phyloP scores from a whole-genome alignment of 2,113 vertebrate genomes.

The Deroptyus accipitrinus region DNA sequence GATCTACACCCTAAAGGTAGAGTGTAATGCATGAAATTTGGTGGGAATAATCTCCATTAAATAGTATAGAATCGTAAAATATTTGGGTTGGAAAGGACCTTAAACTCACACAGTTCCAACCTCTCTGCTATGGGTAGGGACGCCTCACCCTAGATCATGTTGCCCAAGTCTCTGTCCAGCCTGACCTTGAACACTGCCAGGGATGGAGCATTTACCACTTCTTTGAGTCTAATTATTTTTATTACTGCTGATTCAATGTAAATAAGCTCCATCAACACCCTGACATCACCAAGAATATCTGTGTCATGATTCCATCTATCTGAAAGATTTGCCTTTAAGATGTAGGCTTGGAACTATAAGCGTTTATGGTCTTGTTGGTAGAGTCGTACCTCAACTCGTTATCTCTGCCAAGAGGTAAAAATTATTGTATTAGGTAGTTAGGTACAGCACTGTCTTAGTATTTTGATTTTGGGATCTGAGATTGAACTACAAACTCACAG shows the following conservation, averaged over 20 bases:
- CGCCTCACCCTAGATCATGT: neutral
- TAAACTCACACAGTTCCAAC: neutral
- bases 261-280: neutral
- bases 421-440: neutral
- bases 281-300: neutral
- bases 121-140: neutral
- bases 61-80: neutral
- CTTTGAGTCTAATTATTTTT: neutral
- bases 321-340: neutral
- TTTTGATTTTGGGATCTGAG: accelerated
- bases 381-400: neutral
- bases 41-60: neutral
- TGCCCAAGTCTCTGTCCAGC: neutral
- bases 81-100: neutral
- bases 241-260: neutral
- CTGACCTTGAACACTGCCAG: neutral
- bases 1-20: neutral
- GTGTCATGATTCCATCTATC: no score
- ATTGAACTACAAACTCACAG: neutral
- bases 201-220: neutral
- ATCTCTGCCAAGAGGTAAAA: neutral
- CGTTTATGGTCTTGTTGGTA: neutral
- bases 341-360: neutral
- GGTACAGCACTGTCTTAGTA: neutral
- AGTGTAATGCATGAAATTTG: neutral